Conservation (phyloP, 2,113 vertebrate genomes). For the Phalacrocorax carbo region DNA sequence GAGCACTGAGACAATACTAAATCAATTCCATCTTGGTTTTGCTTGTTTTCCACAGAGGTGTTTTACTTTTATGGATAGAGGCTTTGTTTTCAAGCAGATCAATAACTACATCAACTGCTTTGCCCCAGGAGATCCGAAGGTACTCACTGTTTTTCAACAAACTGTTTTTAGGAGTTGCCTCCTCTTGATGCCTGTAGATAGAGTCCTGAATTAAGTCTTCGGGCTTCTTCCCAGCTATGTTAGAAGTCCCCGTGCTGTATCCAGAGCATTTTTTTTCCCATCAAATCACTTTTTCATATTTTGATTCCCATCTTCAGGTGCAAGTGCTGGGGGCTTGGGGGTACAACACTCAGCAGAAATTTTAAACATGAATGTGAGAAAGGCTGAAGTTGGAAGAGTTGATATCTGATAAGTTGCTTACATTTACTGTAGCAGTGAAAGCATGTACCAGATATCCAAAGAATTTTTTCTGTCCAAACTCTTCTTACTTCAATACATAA, state of each 20-base stretch:
- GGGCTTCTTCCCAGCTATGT: background rate
- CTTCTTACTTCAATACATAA: background rate
- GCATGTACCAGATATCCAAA: background rate
- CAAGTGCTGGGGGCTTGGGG: background rate
- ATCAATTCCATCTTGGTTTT: background rate
- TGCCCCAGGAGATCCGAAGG: slow-evolving; percentile 93
- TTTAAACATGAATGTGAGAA: background rate
- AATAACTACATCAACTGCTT: slow-evolving; percentile 97
- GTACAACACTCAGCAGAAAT: background rate
- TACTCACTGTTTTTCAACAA: slow-evolving; percentile 56
- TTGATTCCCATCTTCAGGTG: background rate
- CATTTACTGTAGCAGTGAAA: background rate
- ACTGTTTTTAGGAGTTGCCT: background rate
- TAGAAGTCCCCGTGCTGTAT: background rate
- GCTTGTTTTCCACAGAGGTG: slow-evolving; percentile 80
- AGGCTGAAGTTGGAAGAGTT: background rate
- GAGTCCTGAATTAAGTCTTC: background rate
- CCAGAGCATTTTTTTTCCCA: background rate
- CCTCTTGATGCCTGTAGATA: background rate
- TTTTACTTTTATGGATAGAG: slow-evolving; percentile 98
- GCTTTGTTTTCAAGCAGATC: slow-evolving; percentile 97
- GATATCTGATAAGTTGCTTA: background rate
- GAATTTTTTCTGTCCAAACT: background rate
- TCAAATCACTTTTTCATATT: background rate
- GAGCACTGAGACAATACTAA: background rate